Base-by-base conservation (phyloP, 2,113 vertebrate species). In the Hyla sarda region DNA sequence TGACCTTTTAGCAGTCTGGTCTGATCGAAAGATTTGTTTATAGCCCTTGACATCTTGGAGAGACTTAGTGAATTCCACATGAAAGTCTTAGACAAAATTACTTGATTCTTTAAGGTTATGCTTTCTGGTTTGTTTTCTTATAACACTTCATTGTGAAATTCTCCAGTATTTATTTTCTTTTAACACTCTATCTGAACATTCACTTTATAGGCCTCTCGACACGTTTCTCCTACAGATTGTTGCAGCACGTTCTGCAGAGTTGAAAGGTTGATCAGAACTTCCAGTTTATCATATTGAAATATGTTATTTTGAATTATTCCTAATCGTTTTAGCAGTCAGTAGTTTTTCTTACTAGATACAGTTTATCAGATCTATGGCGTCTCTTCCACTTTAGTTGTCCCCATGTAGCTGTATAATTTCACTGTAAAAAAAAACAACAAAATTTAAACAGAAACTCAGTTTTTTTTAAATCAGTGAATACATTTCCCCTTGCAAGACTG, bases 21-120 rank as follows among this genome's bases (percentile, higher is more conserved):
- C 60, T 67, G 41, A 82, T 2, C 13, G 56, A 82, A 69, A 47
- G 4, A 47, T 30, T 50, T 8, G 47, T 69, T 69, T 82, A 45
- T 67, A 82, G 60, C 58, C 79, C 37, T 48, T 41, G 5, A 37
- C 21, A 25, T 82, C 23, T 69, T 58, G 60, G 47, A 34, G 80
- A 45, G 41, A 30, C 62, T 71, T 45, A 6, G 19, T 81, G 37
- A 65, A 14, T 65, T 81, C 65, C 37, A 25, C 78, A 47, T 28
- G 45, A 71, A 71, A 82, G 45, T 48, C 41, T 82, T 82, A 69
- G 62, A 82, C n/a, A 65, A 34, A 32, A 45, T 28, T 48, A 50
- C 78, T 45, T 81, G 23, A 82, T 82, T 82, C 16, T 7, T 23
- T 60, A 60, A 30, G 30, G 72, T 48, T 48, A 0, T 48, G 5